Base-by-base conservation (phyloP, 37 sponge, comb jelly and placozoan species). In the Hormiphora californensis region DNA sequence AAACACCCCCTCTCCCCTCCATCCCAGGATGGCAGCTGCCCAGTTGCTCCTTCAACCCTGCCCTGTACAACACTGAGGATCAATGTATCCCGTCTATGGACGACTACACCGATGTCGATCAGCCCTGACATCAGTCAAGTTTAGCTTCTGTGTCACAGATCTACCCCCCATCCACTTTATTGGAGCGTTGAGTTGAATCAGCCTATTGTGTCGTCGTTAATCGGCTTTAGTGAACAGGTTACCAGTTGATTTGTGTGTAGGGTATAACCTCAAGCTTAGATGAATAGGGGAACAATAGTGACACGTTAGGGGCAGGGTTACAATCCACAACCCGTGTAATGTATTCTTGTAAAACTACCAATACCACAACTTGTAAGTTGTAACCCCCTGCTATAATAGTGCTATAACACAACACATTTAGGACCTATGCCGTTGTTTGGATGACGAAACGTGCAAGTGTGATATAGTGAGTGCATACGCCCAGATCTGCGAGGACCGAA, bases 111-210 rank as follows among this genome's bases (percentile, higher is more conserved):
- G 43, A 46, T 73, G 81, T 30, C 17, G 5, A 9, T 1, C 2
- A 1, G 81, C 81, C 4, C 81, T 73, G n/a, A 73, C 81, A 4
- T 22, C 40, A 23, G 81, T 73, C n/a, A 27, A 33, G 46, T 73
- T 73, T 46, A 40, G 44, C n/a, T 73, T 73, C 81, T 73, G 81
- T 33, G 81, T 73, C 81, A 73, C 81, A 4, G 81, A 73, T 46
- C 32, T 73, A n/a, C 81, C 81, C 2, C 46, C 81, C 44, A 73
- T 73, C 5, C 41, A 73, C 81, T 73, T 73, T 30, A 33, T n/a
- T 73, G 25, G 81, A 73, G 44, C 81, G 81, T n/a, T 73, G 81
- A n/a, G n/a, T n/a, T n/a, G n/a, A n/a, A n/a, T n/a, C n/a, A n/a
- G n/a, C n/a, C n/a, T n/a, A n/a, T n/a, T n/a, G n/a, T n/a, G n/a